A percentile compares a stretch with the other conserved stretches of the same genome.
Evolutionary conservation across 1,140 invertebrate genomes (phyloP).

Genomic region (Stegodyphus mimosarum): DNA sequence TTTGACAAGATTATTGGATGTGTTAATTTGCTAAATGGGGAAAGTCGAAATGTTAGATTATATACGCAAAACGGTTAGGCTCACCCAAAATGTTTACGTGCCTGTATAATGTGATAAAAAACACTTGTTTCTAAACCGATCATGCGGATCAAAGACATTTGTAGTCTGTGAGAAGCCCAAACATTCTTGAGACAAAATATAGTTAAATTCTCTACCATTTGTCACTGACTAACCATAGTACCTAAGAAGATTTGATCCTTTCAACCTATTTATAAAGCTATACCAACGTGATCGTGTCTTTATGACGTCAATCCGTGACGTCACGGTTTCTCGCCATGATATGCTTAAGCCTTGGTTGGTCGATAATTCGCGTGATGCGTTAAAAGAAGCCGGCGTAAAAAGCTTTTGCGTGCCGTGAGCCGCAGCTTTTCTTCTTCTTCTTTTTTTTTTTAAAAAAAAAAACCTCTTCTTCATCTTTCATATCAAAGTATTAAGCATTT

Average conservation of each 20-base stretch:
- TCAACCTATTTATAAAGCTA: slow-evolving; percentile 55
- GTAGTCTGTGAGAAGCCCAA: too few relatives aligned
- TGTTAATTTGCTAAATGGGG: too few relatives aligned
- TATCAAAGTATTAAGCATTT: slow-evolving; percentile 9
- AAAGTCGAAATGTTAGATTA: too few relatives aligned
- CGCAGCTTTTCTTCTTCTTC: not conserved
- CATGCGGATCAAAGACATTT: too few relatives aligned
- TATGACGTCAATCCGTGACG: slow-evolving; percentile 58
- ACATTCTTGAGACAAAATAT: not conserved
- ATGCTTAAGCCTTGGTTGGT: slow-evolving; percentile 50
- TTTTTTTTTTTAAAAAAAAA: not conserved
- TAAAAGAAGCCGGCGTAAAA: slow-evolving; percentile 41
- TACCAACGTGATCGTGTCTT: slow-evolving; percentile 40
- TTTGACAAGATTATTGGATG: too few relatives aligned
- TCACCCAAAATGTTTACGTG: too few relatives aligned
- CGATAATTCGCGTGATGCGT: slow-evolving; percentile 55
- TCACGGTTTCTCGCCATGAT: slow-evolving; percentile 43
- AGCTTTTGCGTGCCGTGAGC: not conserved
- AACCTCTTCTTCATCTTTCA: not conserved
- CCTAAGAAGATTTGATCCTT: not conserved
- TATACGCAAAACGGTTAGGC: too few relatives aligned
- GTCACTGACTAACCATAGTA: too few relatives aligned
- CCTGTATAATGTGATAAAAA: too few relatives aligned
- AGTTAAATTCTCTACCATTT: not conserved
- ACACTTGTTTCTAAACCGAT: too few relatives aligned